A percentile compares a stretch with the other conserved stretches of the same genome.
phyloP scores from a whole-genome alignment of 2,113 vertebrate genomes.

The Oxygymnocypris stewartii region DNA sequence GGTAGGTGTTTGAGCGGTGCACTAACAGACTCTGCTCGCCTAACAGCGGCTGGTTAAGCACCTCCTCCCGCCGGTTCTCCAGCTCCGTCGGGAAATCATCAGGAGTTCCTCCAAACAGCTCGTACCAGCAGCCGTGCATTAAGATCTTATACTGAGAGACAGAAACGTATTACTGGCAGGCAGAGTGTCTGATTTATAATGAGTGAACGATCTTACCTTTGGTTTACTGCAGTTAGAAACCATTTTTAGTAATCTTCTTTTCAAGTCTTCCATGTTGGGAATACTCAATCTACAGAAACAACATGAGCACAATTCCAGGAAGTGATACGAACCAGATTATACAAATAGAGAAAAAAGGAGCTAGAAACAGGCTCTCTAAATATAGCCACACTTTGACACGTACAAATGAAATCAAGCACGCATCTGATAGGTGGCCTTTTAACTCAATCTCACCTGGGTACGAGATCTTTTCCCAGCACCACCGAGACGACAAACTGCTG shows the following conservation, averaged over 20 bases:
- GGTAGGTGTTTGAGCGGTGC: slow-evolving; percentile 80
- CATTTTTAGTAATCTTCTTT: slow-evolving; percentile 86
- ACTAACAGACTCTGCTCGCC: slow-evolving; percentile 88
- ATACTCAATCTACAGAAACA: slow-evolving; percentile 84
- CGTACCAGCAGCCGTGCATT: slow-evolving; percentile 90
- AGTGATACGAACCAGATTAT: neutral
- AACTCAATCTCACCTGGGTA: slow-evolving; percentile 82
- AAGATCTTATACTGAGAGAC: slow-evolving; percentile 88
- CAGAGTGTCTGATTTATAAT: neutral
- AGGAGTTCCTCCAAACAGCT: slow-evolving; percentile 87
- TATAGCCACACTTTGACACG: slow-evolving; percentile 27
- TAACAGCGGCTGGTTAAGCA: slow-evolving; percentile 85
- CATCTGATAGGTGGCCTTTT: neutral
- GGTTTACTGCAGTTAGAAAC: slow-evolving; percentile 92
- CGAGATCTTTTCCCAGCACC: slow-evolving; percentile 91
- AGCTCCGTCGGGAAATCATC: slow-evolving; percentile 86
- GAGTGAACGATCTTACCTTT: slow-evolving; percentile 76
- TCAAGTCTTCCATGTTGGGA: slow-evolving; percentile 93
- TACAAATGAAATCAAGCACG: neutral
- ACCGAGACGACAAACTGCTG: slow-evolving; percentile 90
- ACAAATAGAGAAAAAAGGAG: slow-evolving; percentile 16
- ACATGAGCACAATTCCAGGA: neutral
- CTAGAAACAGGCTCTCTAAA: slow-evolving; percentile 43
- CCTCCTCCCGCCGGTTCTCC: slow-evolving; percentile 76
- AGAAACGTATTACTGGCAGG: neutral